Conservation (phyloP, 2,113 vertebrate species). For the Rhipidura dahli region DNA sequence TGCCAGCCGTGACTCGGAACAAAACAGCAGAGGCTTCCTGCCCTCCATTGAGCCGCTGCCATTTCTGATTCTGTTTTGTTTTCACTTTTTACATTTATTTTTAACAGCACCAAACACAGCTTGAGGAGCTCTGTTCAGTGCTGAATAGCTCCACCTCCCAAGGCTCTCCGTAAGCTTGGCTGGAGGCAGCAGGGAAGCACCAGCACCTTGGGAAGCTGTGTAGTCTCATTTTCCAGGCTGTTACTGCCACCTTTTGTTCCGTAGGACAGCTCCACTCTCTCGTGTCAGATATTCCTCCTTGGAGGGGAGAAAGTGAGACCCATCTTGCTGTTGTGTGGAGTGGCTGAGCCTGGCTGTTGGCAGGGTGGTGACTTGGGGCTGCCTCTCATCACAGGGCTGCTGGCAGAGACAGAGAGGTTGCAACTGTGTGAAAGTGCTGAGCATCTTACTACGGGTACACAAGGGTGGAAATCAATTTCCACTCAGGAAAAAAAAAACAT, state of each 20-base stretch:
- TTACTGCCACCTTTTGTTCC: neutral
- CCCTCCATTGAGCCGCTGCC: neutral
- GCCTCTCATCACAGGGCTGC: neutral
- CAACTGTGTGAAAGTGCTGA: neutral
- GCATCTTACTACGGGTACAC: accelerated
- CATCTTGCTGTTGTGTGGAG: neutral
- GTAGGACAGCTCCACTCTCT: neutral
- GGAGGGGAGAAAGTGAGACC: neutral
- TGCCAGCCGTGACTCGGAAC: neutral
- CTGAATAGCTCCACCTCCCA: neutral
- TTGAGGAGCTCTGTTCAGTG: neutral
- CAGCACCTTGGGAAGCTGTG: neutral
- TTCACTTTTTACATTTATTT: neutral
- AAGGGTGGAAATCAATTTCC: neutral
- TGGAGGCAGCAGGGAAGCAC: neutral
- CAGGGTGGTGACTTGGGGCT: neutral
- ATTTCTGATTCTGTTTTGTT: neutral
- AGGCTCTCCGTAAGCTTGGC: neutral
- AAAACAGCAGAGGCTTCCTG: neutral
- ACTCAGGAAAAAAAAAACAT: neutral
- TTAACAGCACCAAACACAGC: neutral
- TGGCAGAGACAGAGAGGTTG: neutral
- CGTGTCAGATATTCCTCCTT: neutral
- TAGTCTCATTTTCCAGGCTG: neutral
- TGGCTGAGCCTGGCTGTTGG: neutral